Conservation (phyloP, 2,888 invertebrate genomes). For the Drosophila anceps region DNA sequence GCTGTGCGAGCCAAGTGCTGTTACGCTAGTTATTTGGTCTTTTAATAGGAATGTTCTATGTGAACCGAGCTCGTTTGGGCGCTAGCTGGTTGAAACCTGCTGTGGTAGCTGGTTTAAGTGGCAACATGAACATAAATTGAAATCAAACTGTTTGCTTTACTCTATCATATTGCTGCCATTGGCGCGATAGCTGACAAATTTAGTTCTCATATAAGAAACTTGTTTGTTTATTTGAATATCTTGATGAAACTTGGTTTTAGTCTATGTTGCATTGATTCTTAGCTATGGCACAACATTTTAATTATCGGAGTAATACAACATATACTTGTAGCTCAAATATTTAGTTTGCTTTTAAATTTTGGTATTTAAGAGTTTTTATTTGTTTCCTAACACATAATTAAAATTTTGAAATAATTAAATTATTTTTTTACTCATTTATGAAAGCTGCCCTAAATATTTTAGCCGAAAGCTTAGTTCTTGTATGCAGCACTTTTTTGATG, state of each 20-base stretch:
- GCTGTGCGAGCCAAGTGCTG: background rate
- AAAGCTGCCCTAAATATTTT: too few species aligned
- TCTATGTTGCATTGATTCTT: fast-evolving
- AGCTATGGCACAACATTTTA: background rate
- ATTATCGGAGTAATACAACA: background rate
- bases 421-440: too few species aligned
- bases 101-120: background rate
- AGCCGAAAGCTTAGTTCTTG: background rate
- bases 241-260: background rate
- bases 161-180: background rate
- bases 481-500: background rate
- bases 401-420: too few species aligned
- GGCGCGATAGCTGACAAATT: background rate
- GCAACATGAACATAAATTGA: background rate
- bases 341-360: background rate
- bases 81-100: background rate
- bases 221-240: background rate
- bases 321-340: background rate
- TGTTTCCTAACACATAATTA: too few species aligned
- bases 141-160: background rate
- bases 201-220: background rate
- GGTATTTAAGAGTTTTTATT: too few species aligned
- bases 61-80: background rate
- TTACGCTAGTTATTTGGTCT: background rate
- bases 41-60: background rate